Conservation (phyloP, 64 coral and sea anemone species). For the Platygyra sinensis region DNA sequence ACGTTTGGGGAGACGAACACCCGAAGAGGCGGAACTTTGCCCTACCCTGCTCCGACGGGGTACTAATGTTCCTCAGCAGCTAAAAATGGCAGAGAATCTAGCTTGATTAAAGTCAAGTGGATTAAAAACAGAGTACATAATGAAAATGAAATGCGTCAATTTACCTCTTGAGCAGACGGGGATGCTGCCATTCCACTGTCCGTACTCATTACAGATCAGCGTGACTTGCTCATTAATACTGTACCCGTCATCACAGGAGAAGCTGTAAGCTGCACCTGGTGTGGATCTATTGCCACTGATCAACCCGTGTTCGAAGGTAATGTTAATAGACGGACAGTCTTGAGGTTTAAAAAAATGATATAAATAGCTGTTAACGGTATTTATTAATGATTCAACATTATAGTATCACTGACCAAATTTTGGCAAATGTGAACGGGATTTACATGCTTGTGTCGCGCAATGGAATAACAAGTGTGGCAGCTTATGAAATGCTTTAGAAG, state of each 20-base stretch:
- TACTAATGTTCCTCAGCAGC: too few species aligned
- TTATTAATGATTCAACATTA: not conserved
- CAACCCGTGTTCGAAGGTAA: conserved; percentile 4
- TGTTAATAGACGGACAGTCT: conserved; percentile 25
- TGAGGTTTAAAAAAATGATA: not conserved
- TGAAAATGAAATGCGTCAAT: not conserved
- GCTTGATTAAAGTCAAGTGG: too few species aligned
- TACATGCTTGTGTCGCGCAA: too few species aligned
- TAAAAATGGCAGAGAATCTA: too few species aligned
- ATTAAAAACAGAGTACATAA: not conserved
- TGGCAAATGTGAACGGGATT: too few species aligned
- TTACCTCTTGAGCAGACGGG: conserved; percentile 26
- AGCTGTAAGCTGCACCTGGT: conserved; percentile 1
- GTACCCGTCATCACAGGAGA: conserved; percentile 25
- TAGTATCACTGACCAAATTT: too few species aligned
- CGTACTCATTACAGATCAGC: not conserved
- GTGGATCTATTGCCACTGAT: conserved; percentile 7
- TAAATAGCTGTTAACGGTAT: not conserved
- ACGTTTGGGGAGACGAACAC: too few species aligned
- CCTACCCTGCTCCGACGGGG: too few species aligned
- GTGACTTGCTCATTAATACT: not conserved
- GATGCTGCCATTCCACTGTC: conserved; percentile 18
- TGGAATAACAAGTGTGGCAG: too few species aligned
- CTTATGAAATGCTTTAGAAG: too few species aligned
- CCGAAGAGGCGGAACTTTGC: too few species aligned